A percentile compares a stretch with the other conserved stretches of the same genome.
phyloP scores from a whole-genome alignment of 2,113 vertebrate species.

The Artemisiospiza belli region DNA sequence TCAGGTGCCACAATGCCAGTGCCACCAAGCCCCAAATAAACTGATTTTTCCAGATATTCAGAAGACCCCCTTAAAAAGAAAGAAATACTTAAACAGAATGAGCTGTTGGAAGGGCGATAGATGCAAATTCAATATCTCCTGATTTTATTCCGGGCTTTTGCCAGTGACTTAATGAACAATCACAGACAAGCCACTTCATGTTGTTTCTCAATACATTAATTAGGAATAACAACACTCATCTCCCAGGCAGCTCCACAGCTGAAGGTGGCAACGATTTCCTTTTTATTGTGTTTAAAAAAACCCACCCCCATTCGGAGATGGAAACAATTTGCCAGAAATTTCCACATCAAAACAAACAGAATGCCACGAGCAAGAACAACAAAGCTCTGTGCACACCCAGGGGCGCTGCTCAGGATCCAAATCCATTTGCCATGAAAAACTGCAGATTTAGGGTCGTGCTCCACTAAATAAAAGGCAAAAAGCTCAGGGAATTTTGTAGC shows the following conservation, averaged over 20 bases:
- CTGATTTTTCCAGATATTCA: fast-evolving
- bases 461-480: neutral
- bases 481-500: neutral
- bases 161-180: slow-evolving; percentile 15
- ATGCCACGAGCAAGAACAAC: neutral
- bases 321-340: neutral
- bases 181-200: slow-evolving; percentile 14
- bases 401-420: neutral
- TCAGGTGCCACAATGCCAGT: neutral
- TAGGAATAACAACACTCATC: neutral
- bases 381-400: neutral
- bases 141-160: slow-evolving; percentile 1
- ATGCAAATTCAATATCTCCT: neutral
- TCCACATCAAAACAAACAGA: neutral
- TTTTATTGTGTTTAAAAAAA: neutral
- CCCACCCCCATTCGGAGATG: neutral
- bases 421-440: neutral
- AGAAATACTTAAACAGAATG: neutral
- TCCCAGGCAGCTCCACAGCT: neutral
- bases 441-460: neutral
- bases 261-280: neutral
- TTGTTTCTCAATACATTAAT: slow-evolving; percentile 26
- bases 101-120: neutral
- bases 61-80: neutral
- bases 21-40: neutral